Base-by-base conservation (phyloP, 2,797 vertebrate genomes). In the Lagocephalus sceleratus region DNA sequence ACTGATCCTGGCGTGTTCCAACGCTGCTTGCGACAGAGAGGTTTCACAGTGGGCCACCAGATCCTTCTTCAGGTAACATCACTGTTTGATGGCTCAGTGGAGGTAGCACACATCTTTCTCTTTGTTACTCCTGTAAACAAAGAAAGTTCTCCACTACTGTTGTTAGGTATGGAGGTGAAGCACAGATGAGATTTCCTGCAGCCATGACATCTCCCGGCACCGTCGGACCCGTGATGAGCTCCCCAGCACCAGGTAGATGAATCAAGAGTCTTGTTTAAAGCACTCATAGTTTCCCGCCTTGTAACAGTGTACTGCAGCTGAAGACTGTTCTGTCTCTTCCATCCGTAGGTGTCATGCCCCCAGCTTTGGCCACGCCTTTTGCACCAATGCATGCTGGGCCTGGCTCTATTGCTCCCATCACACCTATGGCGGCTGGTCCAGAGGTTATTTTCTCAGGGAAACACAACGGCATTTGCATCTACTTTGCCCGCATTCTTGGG, bases 391-490 rank as follows among this genome's bases (percentile, higher is more conserved):
- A 85, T 0, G 2, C 78, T 14, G 74, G 89, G 23, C 47, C 84
- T 40, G 32, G 32, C 32, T 35, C 32, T 12, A 35, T 35, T 35
- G 87, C 85, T 11, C 79, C 90, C 11, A 52, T 95, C 58, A 73
- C 91, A 0, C 89, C 92, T 20, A 71, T 95, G 83, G 83, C 92
- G 20, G 86, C 91, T 20, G 93, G 93, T n/a, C 94, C 96, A 0
- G 96, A 99, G 82, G 92, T 96, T 63, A 90, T 98, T 19, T 99
- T 93, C 87, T 99, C 97, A 20, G 97, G 97, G 54, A 98, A 97
- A 66, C 96, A 98, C 84, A 94, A 95, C 5, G 95, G 97, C 52
- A 97, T 98, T 77, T 93, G 94, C 79, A 86, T 98, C 78, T 99
- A 97, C 82, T 98, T 98, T 63, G 91, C 93, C 54, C 93, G 97